A percentile compares a stretch with the other conserved stretches of the same genome.
phyloP scores from a whole-genome alignment of 2,888 invertebrate genomes.

The Spialia ferax region DNA sequence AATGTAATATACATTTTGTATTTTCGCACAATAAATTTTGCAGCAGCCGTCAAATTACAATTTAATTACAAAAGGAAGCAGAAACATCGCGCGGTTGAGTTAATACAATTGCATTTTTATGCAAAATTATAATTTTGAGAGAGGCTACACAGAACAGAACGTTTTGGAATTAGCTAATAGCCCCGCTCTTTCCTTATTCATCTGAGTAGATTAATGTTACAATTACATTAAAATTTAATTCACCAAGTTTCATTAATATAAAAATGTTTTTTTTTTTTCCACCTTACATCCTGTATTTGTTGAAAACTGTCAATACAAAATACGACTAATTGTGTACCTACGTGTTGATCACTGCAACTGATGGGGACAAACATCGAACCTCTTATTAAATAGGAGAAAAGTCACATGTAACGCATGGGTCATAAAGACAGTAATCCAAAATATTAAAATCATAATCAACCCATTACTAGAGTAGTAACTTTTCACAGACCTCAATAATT shows the following conservation, averaged over 20 bases:
- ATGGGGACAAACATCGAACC: too few species aligned
- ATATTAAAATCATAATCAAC: too few species aligned
- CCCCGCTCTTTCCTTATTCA: conserved; percentile 17
- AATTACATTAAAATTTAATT: conserved; percentile 49
- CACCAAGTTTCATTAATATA: not conserved
- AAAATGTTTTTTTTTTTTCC: not conserved
- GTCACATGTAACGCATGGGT: too few species aligned
- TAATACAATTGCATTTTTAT: conserved; percentile 38
- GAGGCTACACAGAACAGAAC: conserved; percentile 27
- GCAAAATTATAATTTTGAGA: conserved; percentile 37
- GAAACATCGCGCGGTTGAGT: not conserved
- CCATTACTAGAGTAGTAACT: too few species aligned
- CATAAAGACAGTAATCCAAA: too few species aligned
- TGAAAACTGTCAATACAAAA: too few species aligned
- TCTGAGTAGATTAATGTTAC: conserved; percentile 17
- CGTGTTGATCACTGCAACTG: too few species aligned
- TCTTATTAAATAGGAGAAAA: too few species aligned
- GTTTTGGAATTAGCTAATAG: conserved; percentile 29
- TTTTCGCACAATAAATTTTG: not conserved
- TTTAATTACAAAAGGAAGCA: conserved; percentile 2
- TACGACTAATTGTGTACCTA: too few species aligned
- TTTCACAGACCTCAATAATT: too few species aligned
- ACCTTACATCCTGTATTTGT: too few species aligned
- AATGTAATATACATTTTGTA: not conserved
- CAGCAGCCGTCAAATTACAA: not conserved